Base-by-base conservation (phyloP, 1,140 invertebrate genomes). In the Leptonema lineaticorne region DNA sequence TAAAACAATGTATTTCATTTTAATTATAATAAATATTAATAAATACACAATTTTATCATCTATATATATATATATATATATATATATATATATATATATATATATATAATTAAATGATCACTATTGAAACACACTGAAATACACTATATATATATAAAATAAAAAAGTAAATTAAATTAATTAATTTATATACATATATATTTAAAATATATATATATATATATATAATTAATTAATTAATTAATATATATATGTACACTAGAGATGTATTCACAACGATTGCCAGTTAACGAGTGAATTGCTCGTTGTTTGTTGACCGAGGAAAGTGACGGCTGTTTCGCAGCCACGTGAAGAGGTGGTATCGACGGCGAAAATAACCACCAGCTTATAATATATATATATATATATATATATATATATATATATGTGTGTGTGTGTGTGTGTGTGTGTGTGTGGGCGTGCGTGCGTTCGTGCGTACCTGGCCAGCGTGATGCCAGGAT, bases 401-500 rank as follows among this genome's bases (percentile, higher is more conserved):
- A 6, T 11, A 33, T 6, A 6, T 33, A 41, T 16, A 41, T 14
- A 4, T 7, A 9, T 53, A 20, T 53, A 2, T 16, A 20, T 53
- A 6, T 11, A 33, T 6, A 6, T 33, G 30, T 33, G 30, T 2
- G 50, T 53, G 22, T 3, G 46, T 48, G 46, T 18, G 16, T 48
- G 46, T 2, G 46, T 48, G 3, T 7, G n/a, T 18, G 14, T 48
- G 16, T 3, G 22, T 50, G 22, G 46, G 64, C 20, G 4, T 18
- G 11, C 30, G 30, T 33, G 11, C 30, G 11, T 33, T 6, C 20
- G 11, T 14, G 1, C 45, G 48, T 63, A 69, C 68, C 68, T 68
- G 68, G 58, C 22, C 48, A 68, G 69, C 64, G 71, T 68, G 66
- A 65, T 5, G 71, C 67, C 71, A 68, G 71, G 68, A 73, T 63